phyloP scores from a whole-genome alignment of 1,140 invertebrate species.

The Riptortus pedestris region DNA sequence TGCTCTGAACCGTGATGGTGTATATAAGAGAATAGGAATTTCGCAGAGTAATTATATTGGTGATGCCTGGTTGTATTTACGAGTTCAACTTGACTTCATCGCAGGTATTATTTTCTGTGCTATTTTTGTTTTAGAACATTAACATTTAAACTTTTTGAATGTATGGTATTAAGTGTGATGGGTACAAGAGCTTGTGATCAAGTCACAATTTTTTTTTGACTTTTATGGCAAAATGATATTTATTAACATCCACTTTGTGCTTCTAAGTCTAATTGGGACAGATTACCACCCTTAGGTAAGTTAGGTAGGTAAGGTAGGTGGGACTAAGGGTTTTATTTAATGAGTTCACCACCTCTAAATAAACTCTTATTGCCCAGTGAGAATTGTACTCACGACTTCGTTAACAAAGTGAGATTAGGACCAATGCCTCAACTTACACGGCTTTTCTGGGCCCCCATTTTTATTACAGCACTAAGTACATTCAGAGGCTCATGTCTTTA shows the following conservation, averaged over 20 bases:
- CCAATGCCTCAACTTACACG: no score
- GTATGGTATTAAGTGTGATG: neutral
- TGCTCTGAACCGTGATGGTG: constrained; percentile 40
- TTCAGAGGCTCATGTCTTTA: no score
- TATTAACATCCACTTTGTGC: neutral
- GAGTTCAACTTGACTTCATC: constrained; percentile 38
- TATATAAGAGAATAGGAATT: constrained; percentile 43
- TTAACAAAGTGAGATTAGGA: no score
- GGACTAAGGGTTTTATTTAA: no score
- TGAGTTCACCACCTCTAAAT: no score
- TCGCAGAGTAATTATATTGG: constrained; percentile 42
- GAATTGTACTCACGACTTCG: no score
- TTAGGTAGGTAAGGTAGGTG: no score
- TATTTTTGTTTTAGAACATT: neutral
- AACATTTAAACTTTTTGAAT: neutral
- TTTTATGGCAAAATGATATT: neutral
- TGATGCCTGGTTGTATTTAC: constrained; percentile 46
- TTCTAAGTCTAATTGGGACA: neutral
- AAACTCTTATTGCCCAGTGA: no score
- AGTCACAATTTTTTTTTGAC: neutral
- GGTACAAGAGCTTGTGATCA: neutral
- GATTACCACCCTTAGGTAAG: no score
- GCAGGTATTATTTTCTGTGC: constrained; percentile 37
- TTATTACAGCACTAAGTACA: no score
- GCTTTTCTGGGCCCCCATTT: no score